Base-by-base conservation (phyloP, 30 jellyfish, hydroid and myxozoan genomes). In the Cassiopea andromeda region DNA sequence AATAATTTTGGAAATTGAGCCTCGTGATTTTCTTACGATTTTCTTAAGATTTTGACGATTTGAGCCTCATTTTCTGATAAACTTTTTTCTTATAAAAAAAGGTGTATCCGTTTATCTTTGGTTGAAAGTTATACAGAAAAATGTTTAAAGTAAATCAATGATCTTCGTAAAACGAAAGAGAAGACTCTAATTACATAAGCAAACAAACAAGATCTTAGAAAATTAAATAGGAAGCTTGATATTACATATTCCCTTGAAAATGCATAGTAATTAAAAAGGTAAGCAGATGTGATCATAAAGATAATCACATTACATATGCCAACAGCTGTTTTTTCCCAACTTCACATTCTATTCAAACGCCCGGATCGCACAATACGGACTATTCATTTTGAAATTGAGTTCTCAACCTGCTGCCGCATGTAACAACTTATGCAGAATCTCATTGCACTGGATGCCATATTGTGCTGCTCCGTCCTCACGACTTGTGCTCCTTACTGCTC, bases 321-420 rank as follows among this genome's bases (percentile, higher is more conserved):
- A 54, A 78, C 91, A 83, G 91, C 79, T 83, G 91, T 83, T 83
- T 70, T 59, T 5, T 27, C 59, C 57, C 17, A 70, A 82, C 71
- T 7, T 47, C 44, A 18, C 60, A 27, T 70, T 59, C 84, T 44
- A 83, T 71, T 83, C 85, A 67, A 43, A 60, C 77, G 76, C 81
- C 50, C 71, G 48, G 91, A 60, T 83, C 79, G 6, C 18, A 70
- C 54, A 70, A 70, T 15, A 43, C 79, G 19, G 50, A 3, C 50
- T 19, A 70, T 19, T 70, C 79, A 64, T 17, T 7, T 67, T 60
- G n/a, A 18, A 80, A 54, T 50, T 47, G 67, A 59, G 50, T 44
- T 59, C 45, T 27, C 77, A 57, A 83, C 91, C 91, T 83, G 91
- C 91, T 71, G 78, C 43, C 19, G 73, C 43, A 17, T 8, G 43